Conservation (phyloP, 2,113 vertebrate genomes). For the Entelurus aequoreus region DNA sequence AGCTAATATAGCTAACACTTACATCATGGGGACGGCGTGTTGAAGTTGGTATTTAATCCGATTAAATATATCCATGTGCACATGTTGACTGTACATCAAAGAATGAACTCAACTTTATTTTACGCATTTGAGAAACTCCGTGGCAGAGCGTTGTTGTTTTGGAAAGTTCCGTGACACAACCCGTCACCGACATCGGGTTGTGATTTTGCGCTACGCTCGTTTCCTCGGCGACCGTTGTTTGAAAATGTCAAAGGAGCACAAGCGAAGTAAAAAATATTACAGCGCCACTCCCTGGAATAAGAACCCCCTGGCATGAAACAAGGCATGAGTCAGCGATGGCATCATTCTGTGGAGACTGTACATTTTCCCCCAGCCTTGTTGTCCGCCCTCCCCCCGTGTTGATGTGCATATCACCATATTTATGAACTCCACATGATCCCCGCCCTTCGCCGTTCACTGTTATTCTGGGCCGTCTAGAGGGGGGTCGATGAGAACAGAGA, state of each 20-base stretch:
- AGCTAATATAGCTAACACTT: too few relatives aligned
- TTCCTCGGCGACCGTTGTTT: neutral
- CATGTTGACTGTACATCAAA: too few relatives aligned
- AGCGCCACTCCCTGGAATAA: neutral
- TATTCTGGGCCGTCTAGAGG: constrained; percentile 7
- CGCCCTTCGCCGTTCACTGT: constrained; percentile 1
- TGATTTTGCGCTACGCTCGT: too few relatives aligned
- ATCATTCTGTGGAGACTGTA: neutral
- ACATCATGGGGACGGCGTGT: too few relatives aligned
- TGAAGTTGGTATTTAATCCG: too few relatives aligned
- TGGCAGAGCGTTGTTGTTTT: too few relatives aligned
- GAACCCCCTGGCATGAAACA: neutral
- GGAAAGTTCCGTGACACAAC: too few relatives aligned
- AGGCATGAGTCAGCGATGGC: constrained; percentile 4
- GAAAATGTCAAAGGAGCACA: neutral
- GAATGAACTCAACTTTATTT: too few relatives aligned
- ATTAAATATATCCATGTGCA: too few relatives aligned
- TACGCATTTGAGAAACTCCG: too few relatives aligned
- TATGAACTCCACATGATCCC: constrained; percentile 7
- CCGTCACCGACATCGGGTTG: too few relatives aligned
- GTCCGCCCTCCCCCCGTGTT: neutral
- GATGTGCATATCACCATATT: constrained; percentile 1
- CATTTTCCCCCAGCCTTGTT: neutral
- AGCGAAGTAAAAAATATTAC: neutral
- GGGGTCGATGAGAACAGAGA: constrained; percentile 3